Base-by-base conservation (phyloP, 2,113 vertebrate genomes). In the Cyphomyrus plagiostoma region DNA sequence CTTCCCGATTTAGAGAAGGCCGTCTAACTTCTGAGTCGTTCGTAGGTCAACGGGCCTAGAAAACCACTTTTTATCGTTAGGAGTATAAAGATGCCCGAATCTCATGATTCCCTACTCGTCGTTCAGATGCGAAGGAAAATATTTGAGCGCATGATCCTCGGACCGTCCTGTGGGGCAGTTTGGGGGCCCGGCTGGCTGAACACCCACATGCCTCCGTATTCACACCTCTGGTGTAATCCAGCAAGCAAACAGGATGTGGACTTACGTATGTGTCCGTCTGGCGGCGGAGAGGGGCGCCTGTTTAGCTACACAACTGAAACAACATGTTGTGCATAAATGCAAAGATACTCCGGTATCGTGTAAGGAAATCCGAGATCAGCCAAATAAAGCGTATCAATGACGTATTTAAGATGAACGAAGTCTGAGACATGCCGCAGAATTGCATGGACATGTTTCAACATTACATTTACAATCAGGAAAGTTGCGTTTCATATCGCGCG, bases 161-260 rank as follows among this genome's bases (percentile, higher is more conserved):
- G 23, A 42, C 45, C 2, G 45, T 53, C n/a, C 46, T 53, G 1
- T 49, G 49, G 70, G 62, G 21, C 7, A 52, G 10, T 30, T 74
- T 48, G 5, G 49, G 52, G 26, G 15, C 52, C n/a, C 42, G 30
- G 26, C 91, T 93, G 93, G 89, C 88, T 49, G 88, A n/a, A 89
- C 93, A 92, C 80, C 66, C 62, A 26, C 80, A 46, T 87, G 17
- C 56, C 82, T 50, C 92, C 89, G 92, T 91, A 93, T 92, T 95
- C 94, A 92, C 95, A 93, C 93, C 94, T 93, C 89, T 39, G 7
- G 80, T 52, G 56, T 89, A 89, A 88, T 91, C 86, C 89, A 83
- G 89, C 52, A 90, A 89, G 86, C 89, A 93, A 93, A 94, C 94
- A 93, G 94, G 92, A 94, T 93, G 93, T 90, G 92, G 88, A 90